Percentiles rank a stretch among this genome's conserved stretches.
These are phyloP conservation scores for Ceratitis capitata DNA, from an alignment of 1,140 invertebrate genomes.

Conservation along the genomic window DNA sequence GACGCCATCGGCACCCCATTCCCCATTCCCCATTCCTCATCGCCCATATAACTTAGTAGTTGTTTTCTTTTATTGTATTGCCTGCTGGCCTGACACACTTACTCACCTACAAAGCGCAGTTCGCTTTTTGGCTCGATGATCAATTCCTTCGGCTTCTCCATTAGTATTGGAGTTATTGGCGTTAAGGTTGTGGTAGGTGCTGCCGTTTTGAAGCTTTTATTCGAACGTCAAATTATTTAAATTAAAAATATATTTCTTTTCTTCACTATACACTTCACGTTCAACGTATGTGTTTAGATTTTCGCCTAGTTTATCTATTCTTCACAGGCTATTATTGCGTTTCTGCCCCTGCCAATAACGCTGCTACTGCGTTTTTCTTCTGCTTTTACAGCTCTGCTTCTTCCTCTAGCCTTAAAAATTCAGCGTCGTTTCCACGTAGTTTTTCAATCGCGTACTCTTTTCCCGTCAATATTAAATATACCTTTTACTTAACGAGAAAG, in stretches of 20 bases:
- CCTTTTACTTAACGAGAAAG: not conserved
- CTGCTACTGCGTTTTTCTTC: not conserved
- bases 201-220: slow-evolving; percentile 40
- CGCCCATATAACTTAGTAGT: not conserved
- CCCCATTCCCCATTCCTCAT: not conserved
- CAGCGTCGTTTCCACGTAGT: not conserved
- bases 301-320: not conserved
- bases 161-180: slow-evolving; percentile 15
- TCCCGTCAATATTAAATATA: not conserved
- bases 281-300: not conserved
- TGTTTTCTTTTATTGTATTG: not conserved
- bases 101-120: slow-evolving; percentile 63
- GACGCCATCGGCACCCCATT: not conserved
- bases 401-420: not conserved
- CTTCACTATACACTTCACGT: not conserved
- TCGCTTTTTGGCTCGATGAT: slow-evolving; percentile 59
- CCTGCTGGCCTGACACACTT: slow-evolving; percentile 46
- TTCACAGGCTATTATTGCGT: not conserved
- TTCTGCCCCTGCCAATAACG: not conserved
- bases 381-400: not conserved
- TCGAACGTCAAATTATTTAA: not conserved
- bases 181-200: not conserved
- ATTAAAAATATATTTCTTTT: not conserved
- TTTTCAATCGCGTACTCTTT: not conserved
- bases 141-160: slow-evolving; percentile 46